Conservation (phyloP, 2,113 vertebrate species). For the Amphiprion ocellaris region DNA sequence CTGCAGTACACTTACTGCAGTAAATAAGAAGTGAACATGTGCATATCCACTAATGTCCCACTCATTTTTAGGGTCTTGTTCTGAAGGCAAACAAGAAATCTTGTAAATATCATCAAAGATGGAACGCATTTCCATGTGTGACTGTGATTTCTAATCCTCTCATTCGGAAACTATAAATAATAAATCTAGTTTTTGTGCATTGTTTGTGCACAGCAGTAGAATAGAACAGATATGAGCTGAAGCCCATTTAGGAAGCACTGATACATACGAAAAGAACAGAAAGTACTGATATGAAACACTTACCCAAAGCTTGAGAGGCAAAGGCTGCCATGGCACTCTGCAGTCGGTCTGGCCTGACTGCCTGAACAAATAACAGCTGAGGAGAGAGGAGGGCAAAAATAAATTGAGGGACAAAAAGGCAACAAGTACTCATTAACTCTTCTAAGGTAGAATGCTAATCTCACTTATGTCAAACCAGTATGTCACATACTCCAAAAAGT, state of each 20-base stretch:
- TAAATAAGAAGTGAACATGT: no score
- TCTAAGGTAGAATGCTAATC: neutral
- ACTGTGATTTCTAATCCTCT: no score
- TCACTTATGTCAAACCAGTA: neutral
- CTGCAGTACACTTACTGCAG: neutral
- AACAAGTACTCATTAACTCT: neutral
- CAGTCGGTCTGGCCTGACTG: slow-evolving; percentile 92
- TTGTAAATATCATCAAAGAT: no score
- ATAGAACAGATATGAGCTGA: neutral
- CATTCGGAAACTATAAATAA: no score
- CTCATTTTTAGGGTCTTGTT: no score
- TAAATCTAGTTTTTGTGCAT: neutral
- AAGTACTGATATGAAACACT: slow-evolving; percentile 66
- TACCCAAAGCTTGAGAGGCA: slow-evolving; percentile 90
- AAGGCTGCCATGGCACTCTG: slow-evolving; percentile 94
- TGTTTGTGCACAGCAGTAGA: neutral
- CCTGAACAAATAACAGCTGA: slow-evolving; percentile 92
- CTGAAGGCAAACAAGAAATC: no score
- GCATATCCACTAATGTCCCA: no score
- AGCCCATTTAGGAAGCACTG: neutral
- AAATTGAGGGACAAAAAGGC: neutral
- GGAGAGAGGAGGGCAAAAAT: neutral
- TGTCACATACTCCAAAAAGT: neutral
- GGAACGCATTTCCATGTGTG: no score
- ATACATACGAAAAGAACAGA: neutral